Evolutionary conservation across 2,797 vertebrate species (phyloP).

Genomic region (Neomorphus geoffroyi): DNA sequence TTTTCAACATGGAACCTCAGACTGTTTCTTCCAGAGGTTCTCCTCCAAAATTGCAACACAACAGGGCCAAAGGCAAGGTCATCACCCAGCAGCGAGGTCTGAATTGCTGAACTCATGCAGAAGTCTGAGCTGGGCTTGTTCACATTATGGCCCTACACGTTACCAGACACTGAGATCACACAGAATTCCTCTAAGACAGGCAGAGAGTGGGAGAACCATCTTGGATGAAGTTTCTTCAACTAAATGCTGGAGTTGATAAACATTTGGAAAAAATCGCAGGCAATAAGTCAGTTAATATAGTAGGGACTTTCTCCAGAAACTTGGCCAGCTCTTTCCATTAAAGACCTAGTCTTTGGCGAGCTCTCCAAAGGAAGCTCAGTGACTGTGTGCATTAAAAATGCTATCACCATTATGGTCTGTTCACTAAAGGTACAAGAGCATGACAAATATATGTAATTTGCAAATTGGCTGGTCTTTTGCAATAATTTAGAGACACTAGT

Average conservation of each 20-base stretch:
- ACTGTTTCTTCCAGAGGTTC: background rate
- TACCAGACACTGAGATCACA: background rate
- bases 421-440: constrained; percentile 82
- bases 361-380: constrained; percentile 47
- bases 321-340: constrained; percentile 16
- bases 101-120: background rate
- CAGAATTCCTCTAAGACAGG: background rate
- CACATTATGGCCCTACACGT: accelerated
- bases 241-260: background rate
- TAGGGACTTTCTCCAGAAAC: constrained; percentile 1
- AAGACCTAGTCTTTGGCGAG: constrained; percentile 51
- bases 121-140: background rate
- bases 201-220: background rate
- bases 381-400: constrained; percentile 70
- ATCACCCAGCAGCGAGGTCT: background rate
- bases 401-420: constrained; percentile 75
- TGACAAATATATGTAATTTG: constrained; percentile 85
- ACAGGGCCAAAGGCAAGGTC: background rate
- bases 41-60: background rate
- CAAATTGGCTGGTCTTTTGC: constrained; percentile 83
- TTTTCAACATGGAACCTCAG: background rate
- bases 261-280: background rate
- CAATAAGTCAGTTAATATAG: constrained; percentile 4
- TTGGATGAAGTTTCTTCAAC: background rate
- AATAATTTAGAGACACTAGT: constrained; percentile 85